Conservation (phyloP, 2,888 invertebrate genomes). For the Drosophila mettleri region DNA sequence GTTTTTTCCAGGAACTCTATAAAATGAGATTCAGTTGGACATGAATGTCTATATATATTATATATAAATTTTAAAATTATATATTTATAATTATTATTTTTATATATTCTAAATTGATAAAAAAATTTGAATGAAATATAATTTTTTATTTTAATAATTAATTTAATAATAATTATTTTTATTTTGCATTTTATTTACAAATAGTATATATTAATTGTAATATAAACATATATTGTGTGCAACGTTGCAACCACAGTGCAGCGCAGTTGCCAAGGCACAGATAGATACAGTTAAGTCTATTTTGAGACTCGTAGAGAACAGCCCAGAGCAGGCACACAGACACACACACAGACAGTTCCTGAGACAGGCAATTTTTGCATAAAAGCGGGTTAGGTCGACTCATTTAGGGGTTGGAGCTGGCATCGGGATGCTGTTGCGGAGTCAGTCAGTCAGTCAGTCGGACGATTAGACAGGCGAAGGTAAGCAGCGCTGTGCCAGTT, state of each 20-base stretch:
- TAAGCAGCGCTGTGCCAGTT: conserved; percentile 49
- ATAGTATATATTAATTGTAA: background rate
- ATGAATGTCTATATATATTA: too few species aligned
- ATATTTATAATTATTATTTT: too few species aligned
- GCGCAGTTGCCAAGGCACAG: conserved; percentile 26
- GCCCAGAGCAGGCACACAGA: conserved; percentile 14
- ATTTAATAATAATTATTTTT: too few species aligned
- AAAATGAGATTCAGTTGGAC: too few species aligned
- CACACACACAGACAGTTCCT: conserved; percentile 18
- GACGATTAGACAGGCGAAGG: conserved; percentile 54
- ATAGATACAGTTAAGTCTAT: conserved; percentile 54
- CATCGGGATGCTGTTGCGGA: conserved; percentile 14
- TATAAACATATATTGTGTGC: background rate
- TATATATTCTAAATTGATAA: too few species aligned
- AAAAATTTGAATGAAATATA: too few species aligned
- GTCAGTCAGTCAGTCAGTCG: conserved; percentile 32
- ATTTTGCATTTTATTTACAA: background rate
- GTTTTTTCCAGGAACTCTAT: too few species aligned
- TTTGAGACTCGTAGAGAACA: conserved; percentile 38
- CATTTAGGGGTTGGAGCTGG: conserved; percentile 1
- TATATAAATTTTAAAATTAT: too few species aligned
- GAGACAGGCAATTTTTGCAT: conserved; percentile 65
- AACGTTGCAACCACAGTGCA: conserved; percentile 50
- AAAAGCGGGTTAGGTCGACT: conserved; percentile 59
- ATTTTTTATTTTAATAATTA: too few species aligned